phyloP scores from a whole-genome alignment of 2,888 invertebrate species.

The Cryptosula pallasiana region DNA sequence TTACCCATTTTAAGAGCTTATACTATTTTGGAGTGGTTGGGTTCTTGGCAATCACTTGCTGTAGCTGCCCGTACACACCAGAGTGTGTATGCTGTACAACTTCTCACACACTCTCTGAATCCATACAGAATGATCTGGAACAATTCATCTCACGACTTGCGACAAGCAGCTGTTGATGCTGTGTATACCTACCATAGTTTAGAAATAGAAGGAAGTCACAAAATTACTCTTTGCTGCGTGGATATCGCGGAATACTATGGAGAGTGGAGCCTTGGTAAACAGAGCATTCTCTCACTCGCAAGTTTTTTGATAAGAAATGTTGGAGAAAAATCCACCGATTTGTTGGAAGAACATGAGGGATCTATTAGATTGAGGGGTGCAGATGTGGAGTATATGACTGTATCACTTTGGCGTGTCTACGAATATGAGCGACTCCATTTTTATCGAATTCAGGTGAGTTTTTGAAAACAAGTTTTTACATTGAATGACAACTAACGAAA shows the following conservation, averaged over 20 bases:
- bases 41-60: neutral
- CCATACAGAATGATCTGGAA: neutral
- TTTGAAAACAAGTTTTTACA: no score
- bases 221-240: neutral
- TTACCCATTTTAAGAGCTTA: neutral
- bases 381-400: neutral
- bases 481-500: no score
- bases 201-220: neutral
- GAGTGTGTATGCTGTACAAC: neutral
- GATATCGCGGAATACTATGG: neutral
- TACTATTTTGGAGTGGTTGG: neutral
- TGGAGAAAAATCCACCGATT: neutral
- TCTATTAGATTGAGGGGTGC: neutral
- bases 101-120: neutral
- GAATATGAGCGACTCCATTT: constrained; percentile 2
- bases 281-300: neutral
- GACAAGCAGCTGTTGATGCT: neutral
- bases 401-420: neutral
- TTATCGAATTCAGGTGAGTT: neutral
- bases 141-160: neutral
- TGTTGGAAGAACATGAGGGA: neutral
- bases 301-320: neutral
- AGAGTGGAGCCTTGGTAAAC: neutral
- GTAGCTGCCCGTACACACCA: neutral
- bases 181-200: neutral